Conservation (phyloP, 2,797 vertebrate genomes). For the Gymnothorax reevesii region DNA sequence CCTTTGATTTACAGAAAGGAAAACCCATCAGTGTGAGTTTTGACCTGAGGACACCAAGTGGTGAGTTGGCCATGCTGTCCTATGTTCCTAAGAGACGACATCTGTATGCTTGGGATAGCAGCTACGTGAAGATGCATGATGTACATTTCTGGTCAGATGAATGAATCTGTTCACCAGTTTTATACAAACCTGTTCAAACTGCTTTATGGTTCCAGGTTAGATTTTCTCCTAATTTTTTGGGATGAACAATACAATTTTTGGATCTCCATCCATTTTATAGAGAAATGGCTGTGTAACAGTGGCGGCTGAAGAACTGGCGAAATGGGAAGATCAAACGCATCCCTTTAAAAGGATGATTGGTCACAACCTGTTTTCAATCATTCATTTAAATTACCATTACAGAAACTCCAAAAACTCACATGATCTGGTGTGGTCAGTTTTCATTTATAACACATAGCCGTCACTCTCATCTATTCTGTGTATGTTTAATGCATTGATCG, state of each 20-base stretch:
- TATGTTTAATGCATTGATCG: no score
- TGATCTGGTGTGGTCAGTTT: no score
- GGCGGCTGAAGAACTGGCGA: no score
- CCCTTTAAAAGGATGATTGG: no score
- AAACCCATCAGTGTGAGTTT: conserved; percentile 83
- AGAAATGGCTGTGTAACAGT: neutral
- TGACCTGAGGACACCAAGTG: conserved; percentile 77
- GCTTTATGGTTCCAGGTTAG: neutral
- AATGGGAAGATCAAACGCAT: no score
- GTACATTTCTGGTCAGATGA: conserved; percentile 78
- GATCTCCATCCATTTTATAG: neutral
- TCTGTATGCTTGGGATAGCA: conserved; percentile 89
- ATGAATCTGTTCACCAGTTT: conserved; percentile 39
- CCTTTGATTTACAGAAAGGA: conserved; percentile 85
- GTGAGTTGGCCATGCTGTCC: conserved; percentile 90
- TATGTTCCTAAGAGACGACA: conserved; percentile 84
- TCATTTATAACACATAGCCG: no score
- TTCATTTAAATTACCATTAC: no score
- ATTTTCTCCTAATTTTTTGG: neutral
- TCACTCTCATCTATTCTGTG: no score
- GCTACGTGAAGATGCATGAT: conserved; percentile 79
- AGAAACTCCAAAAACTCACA: no score
- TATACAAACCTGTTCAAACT: neutral
- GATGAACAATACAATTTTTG: neutral
- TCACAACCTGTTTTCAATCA: no score